Base-by-base conservation (phyloP, 2,888 invertebrate species). In the Amblyjoppa fuscipennis region DNA sequence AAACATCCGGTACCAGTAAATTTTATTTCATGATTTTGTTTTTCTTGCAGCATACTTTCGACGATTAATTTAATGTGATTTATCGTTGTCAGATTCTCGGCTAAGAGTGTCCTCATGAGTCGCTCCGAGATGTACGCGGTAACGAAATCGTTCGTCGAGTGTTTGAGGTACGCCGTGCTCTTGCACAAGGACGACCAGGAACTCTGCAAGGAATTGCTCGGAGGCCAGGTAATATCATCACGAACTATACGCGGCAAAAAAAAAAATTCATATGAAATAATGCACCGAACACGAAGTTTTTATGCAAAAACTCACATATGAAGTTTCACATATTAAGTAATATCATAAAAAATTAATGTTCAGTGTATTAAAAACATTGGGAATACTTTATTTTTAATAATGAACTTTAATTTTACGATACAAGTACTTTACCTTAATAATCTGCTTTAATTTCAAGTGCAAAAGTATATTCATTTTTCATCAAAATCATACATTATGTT, bases 141-240 rank as follows among this genome's bases (percentile, higher is more conserved):
- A 90, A 95, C 96, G 31, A 95, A 95, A 66, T 95, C 97, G 1
- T 96, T 97, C 89, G 95, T 96, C 28, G 98, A 98, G 92, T 98
- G 98, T 92, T 92, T 98, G 28, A 96, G 96, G 71, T 97, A 96
- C 90, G 92, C 96, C 13, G 94, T 96, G 77, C 93, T 96, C 71
- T 94, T 95, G 89, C 95, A 96, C 88, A 93, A 95, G 68, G 93
- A 93, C 13, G 94, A 95, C 86, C 83, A 90, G 34, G 92, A 92
- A 31, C 89, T 95, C 13, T 95, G 95, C 87, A 92, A 93, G 74
- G 90, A 88, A 73, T 90, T 95, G 20, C 92, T 95, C 6, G 93
- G 93, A 90, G 87, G 91, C 86, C 90, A 94, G 91, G 93, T 93
- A 87, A 53, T 9, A 49, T 45, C 16, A 45, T 31, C 7, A 38